These are phyloP conservation scores for Staurois parvus DNA, from an alignment of 2,797 vertebrate species.

Conservation along the genomic window DNA sequence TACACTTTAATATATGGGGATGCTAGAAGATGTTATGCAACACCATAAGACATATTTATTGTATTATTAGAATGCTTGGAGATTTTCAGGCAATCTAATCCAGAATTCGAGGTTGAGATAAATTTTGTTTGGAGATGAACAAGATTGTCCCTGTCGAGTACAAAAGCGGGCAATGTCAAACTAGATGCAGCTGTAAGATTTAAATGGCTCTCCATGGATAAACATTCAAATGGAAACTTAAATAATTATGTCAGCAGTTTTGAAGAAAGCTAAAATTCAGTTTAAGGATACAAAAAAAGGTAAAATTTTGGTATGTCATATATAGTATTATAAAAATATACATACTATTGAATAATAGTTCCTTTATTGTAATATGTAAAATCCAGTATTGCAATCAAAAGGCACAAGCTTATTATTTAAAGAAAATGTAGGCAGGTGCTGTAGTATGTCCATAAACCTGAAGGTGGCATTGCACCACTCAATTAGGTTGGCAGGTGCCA, in stretches of 20 bases:
- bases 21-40: background rate
- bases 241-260: background rate
- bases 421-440: too few species aligned
- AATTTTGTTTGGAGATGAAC: slow-evolving; percentile 9
- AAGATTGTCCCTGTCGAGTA: background rate
- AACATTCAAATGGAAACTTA: background rate
- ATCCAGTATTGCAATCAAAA: too few species aligned
- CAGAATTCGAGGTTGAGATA: background rate
- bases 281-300: too few species aligned
- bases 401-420: too few species aligned
- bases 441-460: too few species aligned
- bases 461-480: too few species aligned
- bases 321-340: too few species aligned
- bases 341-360: too few species aligned
- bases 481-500: too few species aligned
- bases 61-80: background rate
- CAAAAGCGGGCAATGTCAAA: background rate
- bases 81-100: slow-evolving; percentile 4
- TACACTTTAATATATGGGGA: background rate
- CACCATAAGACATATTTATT: background rate
- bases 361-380: too few species aligned
- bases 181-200: background rate
- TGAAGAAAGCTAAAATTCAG: too few species aligned
- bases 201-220: background rate
- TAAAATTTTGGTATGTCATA: too few species aligned